phyloP scores from a whole-genome alignment of 2,888 invertebrate species.

The Phorcus lineatus region DNA sequence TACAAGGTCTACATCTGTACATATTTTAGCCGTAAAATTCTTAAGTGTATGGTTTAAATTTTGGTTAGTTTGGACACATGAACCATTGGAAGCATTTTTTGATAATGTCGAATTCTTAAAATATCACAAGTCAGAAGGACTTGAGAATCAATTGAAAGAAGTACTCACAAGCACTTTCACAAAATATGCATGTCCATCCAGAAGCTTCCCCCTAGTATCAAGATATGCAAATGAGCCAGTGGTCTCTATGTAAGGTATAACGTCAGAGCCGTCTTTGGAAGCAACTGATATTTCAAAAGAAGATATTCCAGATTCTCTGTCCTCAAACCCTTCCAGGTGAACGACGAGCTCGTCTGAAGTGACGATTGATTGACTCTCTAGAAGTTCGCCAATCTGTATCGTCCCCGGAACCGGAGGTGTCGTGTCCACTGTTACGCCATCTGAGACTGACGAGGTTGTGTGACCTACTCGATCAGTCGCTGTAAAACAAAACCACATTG shows the following conservation, averaged over 20 bases:
- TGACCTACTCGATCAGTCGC: slow-evolving; percentile 5
- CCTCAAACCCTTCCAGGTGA: slow-evolving; percentile 35
- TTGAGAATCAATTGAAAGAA: background rate
- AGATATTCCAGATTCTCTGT: slow-evolving; percentile 39
- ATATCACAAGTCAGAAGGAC: too few relatives aligned
- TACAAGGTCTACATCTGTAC: too few relatives aligned
- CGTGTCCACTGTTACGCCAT: background rate
- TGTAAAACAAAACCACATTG: slow-evolving; percentile 16
- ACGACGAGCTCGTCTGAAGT: background rate
- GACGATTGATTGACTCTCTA: background rate
- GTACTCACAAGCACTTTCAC: background rate
- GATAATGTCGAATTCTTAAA: too few relatives aligned
- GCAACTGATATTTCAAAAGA: slow-evolving; percentile 17
- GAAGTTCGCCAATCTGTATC: background rate
- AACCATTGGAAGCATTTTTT: too few relatives aligned
- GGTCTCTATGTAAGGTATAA: background rate
- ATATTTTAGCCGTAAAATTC: too few relatives aligned
- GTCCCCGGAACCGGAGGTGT: background rate
- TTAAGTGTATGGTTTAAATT: too few relatives aligned
- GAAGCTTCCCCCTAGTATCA: background rate
- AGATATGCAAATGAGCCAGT: background rate
- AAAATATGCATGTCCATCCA: background rate
- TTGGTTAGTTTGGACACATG: too few relatives aligned
- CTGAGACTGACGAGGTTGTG: background rate
- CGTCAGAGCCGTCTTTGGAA: background rate